Base-by-base conservation (phyloP, 1,140 invertebrate species). In the Calycopis cecrops region DNA sequence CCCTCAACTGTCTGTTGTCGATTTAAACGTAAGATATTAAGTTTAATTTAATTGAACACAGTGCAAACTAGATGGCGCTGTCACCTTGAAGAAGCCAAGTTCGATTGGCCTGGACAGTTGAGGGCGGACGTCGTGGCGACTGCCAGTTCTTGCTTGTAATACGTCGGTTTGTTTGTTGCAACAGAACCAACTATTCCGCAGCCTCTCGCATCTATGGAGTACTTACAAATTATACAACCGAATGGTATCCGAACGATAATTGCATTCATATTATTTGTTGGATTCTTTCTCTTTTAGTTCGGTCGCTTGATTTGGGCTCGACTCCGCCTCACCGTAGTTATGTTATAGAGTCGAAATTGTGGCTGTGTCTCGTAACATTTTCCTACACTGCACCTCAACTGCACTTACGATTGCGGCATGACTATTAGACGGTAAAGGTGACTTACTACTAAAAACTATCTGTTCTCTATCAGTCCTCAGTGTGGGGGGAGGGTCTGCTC, bases 371-470 rank as follows among this genome's bases (percentile, higher is more conserved):
- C 59, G 72, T 77, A 69, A 71, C 71, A 65, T 6, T 76, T 71
- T 74, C 68, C 63, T 64, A 71, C 72, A 70, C 69, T 67, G 76
- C 80, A 77, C 74, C 61, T 65, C 55, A 67, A 70, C 61, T 76
- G 72, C 76, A 79, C 76, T 66, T 59, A 60, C 69, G 58, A 62
- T 67, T 74, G 60, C 73, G 77, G 79, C 83, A 86, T 85, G 81
- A 72, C 69, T 73, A 58, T 65, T 71, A 75, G 58, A 72, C 63
- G 67, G 52, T 63, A 88, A 88, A 88, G 89, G 88, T 90, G 89
- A 89, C 88, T 88, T 89, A 90, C 89, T 90, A 90, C 89, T 89
- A 85, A 89, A 90, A 89, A 89, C 88, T 90, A 79, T 80, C 73
- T 76, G 40, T 69, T 73, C 53, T 71, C 67, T 80, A 73, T 81